Conservation (phyloP, 2,888 invertebrate species). For the Julus scandinavius region DNA sequence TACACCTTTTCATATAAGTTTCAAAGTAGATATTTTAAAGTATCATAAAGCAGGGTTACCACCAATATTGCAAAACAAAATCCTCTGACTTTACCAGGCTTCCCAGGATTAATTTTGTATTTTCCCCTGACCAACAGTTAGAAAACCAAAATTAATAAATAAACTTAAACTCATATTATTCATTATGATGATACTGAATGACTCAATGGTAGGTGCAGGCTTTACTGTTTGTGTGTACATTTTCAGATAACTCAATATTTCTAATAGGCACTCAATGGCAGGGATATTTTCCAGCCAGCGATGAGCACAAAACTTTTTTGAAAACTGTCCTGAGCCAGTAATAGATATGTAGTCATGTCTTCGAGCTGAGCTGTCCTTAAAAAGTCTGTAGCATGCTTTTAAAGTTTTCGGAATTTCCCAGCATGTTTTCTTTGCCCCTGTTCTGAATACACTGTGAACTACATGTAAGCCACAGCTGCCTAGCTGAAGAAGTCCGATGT, state of each 20-base stretch:
- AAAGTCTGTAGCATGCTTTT: conserved; percentile 61
- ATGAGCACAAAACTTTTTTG: conserved; percentile 61
- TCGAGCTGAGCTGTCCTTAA: conserved; percentile 62
- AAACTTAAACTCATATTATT: too few relatives aligned
- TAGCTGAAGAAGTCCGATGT: conserved; percentile 60
- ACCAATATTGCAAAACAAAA: too few relatives aligned
- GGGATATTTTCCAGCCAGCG: conserved; percentile 61
- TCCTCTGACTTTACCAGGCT: too few relatives aligned
- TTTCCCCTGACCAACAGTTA: too few relatives aligned
- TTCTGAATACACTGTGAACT: conserved; percentile 62
- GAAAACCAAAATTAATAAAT: too few relatives aligned
- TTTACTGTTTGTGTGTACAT: not conserved
- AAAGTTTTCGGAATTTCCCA: conserved; percentile 61
- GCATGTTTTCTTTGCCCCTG: conserved; percentile 59
- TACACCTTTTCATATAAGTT: too few relatives aligned
- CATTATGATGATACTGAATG: not conserved
- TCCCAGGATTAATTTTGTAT: too few relatives aligned
- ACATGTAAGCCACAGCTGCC: conserved; percentile 63
- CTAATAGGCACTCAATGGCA: not conserved
- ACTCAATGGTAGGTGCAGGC: not conserved
- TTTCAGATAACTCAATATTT: not conserved
- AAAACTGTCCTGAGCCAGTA: conserved; percentile 59
- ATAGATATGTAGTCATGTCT: conserved; percentile 60
- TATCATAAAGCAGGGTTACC: too few relatives aligned
- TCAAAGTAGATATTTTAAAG: too few relatives aligned